Conservation (phyloP, 2,113 vertebrate genomes). For the Caretta caretta region DNA sequence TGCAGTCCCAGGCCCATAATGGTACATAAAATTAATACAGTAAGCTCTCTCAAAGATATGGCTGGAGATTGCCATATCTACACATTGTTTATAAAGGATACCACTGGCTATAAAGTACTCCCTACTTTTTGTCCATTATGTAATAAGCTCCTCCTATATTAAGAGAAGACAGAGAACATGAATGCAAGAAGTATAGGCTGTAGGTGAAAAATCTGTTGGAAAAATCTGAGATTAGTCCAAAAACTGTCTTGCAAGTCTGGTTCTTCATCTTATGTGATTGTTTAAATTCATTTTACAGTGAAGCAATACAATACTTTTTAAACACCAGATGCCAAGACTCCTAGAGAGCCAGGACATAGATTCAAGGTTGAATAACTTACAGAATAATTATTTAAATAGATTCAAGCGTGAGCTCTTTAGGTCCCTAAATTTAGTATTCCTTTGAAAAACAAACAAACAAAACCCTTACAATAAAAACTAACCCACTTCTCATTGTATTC, state of each 20-base stretch:
- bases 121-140: rapidly evolving
- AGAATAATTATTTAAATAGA: constrained; percentile 75
- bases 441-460: constrained; percentile 42
- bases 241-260: neutral
- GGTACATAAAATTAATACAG: neutral
- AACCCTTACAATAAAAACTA: constrained; percentile 55
- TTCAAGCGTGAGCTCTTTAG: constrained; percentile 68
- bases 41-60: neutral
- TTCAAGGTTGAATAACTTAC: constrained; percentile 75
- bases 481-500: constrained; percentile 20
- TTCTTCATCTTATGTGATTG: constrained; percentile 58
- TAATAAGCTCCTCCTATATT: rapidly evolving
- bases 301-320: constrained; percentile 71
- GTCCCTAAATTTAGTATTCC: constrained; percentile 73
- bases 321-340: constrained; percentile 72
- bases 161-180: neutral
- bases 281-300: constrained; percentile 62
- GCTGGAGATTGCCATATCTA: neutral
- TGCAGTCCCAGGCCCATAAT: neutral
- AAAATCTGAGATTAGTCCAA: neutral
- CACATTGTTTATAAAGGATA: neutral
- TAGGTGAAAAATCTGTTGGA: neutral
- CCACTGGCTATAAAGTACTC: neutral
- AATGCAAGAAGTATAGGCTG: neutral
- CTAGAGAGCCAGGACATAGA: constrained; percentile 74